Evolutionary conservation across 2,113 vertebrate species (phyloP), one percentile per base, ranked within the genome.

Genomic region (Calonectris borealis): DNA sequence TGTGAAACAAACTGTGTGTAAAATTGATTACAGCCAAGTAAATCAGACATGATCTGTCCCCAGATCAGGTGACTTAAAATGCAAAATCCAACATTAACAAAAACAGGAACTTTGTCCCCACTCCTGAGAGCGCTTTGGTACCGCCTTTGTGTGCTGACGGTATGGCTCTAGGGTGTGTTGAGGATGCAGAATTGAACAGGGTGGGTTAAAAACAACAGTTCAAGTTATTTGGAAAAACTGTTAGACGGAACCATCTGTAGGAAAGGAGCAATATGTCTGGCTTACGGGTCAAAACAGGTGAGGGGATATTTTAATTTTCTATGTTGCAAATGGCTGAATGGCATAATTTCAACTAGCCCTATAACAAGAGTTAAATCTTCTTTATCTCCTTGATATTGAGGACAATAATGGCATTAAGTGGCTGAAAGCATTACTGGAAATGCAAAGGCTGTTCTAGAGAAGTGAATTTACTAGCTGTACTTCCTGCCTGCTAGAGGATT

Each of bases 191-290:
- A 26, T 10, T 61, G 25, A 40, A 38, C 58, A 66, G 94, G 89
- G 94, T 52, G 93, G 81, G 81, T 80, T 83, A 80, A 94, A 96
- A 95, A 94, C 70, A 93, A 91, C 91, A 88, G 58, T 1, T 9
- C 31, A 34, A 66, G 49, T 79, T 88, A 82, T 89, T 55, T 61
- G 94, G 91, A 96, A 97, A 95, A 94, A 78, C 16, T 24, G 58
- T 51, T 65, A 20, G 62, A 36, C 87, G 81, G 94, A 91, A 96
- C 51, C 64, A 76, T 11, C 62, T 58, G 75, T 26, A 83, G 93
- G 84, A 85, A 77, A 88, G 83, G 49, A 77, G 87, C 27, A 2
- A 6, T 9, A 9, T 10, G 38, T 13, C 65, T 78, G 93, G 77
- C 64, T 89, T 19, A 21, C 27, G 34, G 86, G 13, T n/a, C 73